A percentile compares a stretch with the other conserved stretches of the same genome.
Conservation (phyloP, 2,888 invertebrate genomes). For the Acronicta alni region DNA sequence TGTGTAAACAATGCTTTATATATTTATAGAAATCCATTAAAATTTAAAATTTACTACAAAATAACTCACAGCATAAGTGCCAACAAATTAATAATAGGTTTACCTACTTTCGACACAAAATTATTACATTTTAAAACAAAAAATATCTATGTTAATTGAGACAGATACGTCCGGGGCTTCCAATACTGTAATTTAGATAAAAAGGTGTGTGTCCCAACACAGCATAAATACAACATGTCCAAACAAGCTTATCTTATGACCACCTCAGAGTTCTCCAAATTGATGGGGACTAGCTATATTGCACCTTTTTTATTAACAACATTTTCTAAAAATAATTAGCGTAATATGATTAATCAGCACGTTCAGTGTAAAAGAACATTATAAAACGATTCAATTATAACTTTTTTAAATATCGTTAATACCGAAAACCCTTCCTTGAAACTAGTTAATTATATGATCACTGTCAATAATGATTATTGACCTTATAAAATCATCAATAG, state of each 20-base stretch:
- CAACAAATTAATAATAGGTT: slow-evolving; percentile 45
- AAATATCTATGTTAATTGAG: slow-evolving; percentile 76
- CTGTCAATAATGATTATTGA: slow-evolving; percentile 86
- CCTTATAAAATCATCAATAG: slow-evolving; percentile 88
- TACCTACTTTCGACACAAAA: slow-evolving; percentile 49
- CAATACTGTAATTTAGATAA: slow-evolving; percentile 87
- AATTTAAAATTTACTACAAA: slow-evolving; percentile 12
- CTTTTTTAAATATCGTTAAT: slow-evolving; percentile 47
- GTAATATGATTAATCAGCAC: slow-evolving; percentile 59
- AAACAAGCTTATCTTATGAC: slow-evolving; percentile 83
- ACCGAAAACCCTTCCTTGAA: slow-evolving; percentile 69
- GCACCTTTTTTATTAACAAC: slow-evolving; percentile 62
- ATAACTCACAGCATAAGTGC: slow-evolving; percentile 35
- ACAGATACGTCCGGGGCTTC: slow-evolving; percentile 80
- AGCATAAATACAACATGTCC: slow-evolving; percentile 83
- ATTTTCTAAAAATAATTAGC: slow-evolving; percentile 53
- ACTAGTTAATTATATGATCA: slow-evolving; percentile 86
- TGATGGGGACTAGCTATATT: slow-evolving; percentile 76
- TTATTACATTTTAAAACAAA: slow-evolving; percentile 52
- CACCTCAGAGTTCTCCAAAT: slow-evolving; percentile 83
- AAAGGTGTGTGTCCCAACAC: slow-evolving; percentile 75
- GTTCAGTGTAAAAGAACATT: slow-evolving; percentile 55
- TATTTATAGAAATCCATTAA: slow-evolving; percentile 19
- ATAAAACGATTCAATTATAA: slow-evolving; percentile 53
- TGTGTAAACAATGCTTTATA: slow-evolving; percentile 7